These are phyloP conservation scores for Harpagus bidentatus DNA, from an alignment of 2,113 vertebrate species.

Conservation along the genomic window DNA sequence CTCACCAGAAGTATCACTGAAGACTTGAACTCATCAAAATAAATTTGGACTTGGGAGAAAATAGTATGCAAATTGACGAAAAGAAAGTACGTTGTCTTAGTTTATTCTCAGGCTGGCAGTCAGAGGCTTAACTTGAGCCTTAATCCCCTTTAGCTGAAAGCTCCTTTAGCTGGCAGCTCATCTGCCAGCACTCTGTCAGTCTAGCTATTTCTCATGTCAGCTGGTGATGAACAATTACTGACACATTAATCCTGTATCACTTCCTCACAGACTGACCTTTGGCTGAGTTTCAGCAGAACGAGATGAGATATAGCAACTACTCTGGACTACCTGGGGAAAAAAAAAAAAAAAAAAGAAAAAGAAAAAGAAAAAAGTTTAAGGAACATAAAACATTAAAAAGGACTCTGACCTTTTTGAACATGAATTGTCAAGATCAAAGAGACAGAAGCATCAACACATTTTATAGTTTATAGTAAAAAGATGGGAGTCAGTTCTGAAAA, in stretches of 20 bases:
- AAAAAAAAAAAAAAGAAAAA: neutral
- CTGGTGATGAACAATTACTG: conserved; percentile 56
- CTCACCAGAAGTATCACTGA: neutral
- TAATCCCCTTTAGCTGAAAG: conserved; percentile 50
- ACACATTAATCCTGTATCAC: conserved; percentile 43
- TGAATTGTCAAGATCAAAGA: neutral
- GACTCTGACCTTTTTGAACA: neutral
- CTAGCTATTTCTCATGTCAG: conserved; percentile 40
- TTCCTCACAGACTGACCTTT: conserved; percentile 41
- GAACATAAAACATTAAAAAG: neutral
- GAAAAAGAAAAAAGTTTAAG: neutral
- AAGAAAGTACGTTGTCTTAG: neutral
- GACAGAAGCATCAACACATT: neutral
- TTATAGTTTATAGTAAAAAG: neutral
- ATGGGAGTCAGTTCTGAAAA: neutral
- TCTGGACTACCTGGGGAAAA: neutral
- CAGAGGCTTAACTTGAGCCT: neutral
- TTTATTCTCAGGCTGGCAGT: conserved; percentile 24
- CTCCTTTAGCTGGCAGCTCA: conserved; percentile 32
- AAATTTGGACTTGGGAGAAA: neutral
- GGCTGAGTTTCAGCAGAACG: conserved; percentile 2
- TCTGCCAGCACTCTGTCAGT: conserved; percentile 14
- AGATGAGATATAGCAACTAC: neutral
- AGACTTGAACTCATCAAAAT: neutral
- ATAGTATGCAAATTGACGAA: neutral